Evolutionary conservation across 2,113 vertebrate genomes (phyloP).

Genomic region (Trichomycterus rosablanca): DNA sequence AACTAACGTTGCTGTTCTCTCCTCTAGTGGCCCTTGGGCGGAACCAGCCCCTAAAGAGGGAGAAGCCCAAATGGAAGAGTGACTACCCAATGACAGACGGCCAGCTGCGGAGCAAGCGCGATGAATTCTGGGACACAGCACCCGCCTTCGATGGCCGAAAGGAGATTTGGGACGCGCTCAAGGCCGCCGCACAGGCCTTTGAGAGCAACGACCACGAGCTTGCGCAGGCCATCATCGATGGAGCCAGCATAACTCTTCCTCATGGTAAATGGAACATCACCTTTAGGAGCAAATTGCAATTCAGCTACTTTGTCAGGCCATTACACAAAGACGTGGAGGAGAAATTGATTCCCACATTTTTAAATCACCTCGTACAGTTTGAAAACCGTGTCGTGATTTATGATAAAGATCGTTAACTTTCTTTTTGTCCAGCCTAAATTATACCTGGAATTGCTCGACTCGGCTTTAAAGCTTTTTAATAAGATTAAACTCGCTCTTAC

Average conservation of each 20-base stretch:
- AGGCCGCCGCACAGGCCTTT: constrained; percentile 89
- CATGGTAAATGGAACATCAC: constrained; percentile 71
- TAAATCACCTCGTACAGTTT: no score
- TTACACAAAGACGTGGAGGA: no score
- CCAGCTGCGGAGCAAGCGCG: constrained; percentile 93
- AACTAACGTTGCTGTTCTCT: constrained; percentile 7
- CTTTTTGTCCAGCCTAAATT: no score
- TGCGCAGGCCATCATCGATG: constrained; percentile 95
- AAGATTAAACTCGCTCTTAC: no score
- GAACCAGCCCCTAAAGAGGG: constrained; percentile 94
- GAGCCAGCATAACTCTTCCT: constrained; percentile 92
- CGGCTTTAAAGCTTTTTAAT: no score
- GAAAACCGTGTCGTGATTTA: no score
- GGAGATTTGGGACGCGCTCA: constrained; percentile 97
- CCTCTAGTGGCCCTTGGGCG: constrained; percentile 87
- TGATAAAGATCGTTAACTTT: no score
- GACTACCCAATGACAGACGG: constrained; percentile 98
- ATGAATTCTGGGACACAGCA: constrained; percentile 97
- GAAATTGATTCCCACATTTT: no score
- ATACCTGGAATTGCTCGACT: no score
- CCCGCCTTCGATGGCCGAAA: constrained; percentile 95
- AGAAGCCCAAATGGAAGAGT: constrained; percentile 98
- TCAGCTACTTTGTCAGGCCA: no score
- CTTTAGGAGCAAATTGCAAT: not conserved
- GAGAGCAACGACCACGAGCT: constrained; percentile 94